phyloP scores from a whole-genome alignment of 2,797 vertebrate genomes.

The Acanthiza pusilla region DNA sequence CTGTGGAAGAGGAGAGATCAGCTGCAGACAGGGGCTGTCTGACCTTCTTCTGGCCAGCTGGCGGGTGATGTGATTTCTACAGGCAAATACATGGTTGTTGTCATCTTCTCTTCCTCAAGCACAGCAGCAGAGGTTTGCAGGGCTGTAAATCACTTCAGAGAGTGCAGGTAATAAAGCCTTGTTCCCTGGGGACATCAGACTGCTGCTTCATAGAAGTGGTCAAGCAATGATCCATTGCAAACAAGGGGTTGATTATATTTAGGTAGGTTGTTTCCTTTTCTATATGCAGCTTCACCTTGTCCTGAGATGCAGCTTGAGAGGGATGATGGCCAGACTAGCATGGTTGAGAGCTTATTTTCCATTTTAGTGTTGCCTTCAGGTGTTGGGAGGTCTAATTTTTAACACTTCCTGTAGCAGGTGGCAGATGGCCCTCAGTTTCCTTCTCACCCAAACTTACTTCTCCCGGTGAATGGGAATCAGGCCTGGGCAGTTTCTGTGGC shows the following conservation, averaged over 20 bases:
- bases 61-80: not conserved
- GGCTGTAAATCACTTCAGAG: not conserved
- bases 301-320: not conserved
- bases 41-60: not conserved
- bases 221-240: not conserved
- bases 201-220: not conserved
- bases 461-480: not conserved
- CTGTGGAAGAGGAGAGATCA: not conserved
- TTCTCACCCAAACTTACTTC: not conserved
- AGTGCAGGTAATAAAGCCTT: not conserved
- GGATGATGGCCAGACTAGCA: not conserved
- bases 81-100: not conserved
- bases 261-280: not conserved
- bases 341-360: not conserved
- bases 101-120: not conserved
- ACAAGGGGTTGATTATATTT: not conserved
- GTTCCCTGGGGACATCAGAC: not conserved
- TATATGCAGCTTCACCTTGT: not conserved
- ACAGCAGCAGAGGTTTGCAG: not conserved
- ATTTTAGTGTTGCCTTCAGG: not conserved
- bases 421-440: not conserved
- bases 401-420: not conserved
- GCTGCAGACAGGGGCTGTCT: not conserved
- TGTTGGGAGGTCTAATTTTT: not conserved
- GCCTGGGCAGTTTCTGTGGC: not conserved